These are phyloP conservation scores for Epinephelus moara DNA, from an alignment of 2,113 vertebrate genomes.

Conservation along the genomic window DNA sequence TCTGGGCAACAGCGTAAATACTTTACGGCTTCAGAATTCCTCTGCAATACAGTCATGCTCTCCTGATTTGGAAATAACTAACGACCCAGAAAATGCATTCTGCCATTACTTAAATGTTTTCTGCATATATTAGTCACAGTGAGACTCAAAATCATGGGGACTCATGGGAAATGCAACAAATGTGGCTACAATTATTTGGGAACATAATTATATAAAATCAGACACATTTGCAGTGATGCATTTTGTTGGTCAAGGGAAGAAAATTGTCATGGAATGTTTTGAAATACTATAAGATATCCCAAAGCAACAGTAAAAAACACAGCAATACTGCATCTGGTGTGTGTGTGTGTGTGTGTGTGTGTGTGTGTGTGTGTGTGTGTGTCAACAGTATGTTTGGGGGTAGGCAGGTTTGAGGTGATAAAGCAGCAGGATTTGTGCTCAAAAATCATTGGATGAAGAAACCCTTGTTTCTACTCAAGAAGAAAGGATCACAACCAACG, in stretches of 20 bases:
- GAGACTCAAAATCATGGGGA: not conserved
- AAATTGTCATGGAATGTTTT: slow-evolving; percentile 46
- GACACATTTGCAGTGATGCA: slow-evolving; percentile 6
- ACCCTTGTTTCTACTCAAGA: slow-evolving; percentile 29
- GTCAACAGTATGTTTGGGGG: not conserved
- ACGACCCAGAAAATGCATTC: slow-evolving; percentile 22
- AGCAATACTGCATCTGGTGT: slow-evolving; percentile 27
- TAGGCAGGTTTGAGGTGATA: slow-evolving; percentile 28
- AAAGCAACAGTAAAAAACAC: slow-evolving; percentile 15
- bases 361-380: not conserved
- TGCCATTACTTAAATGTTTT: slow-evolving; percentile 25
- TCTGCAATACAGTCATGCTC: not conserved
- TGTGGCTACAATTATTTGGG: slow-evolving; percentile 10
- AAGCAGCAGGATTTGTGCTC: slow-evolving; percentile 67
- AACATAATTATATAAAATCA: slow-evolving; percentile 18
- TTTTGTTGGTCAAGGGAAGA: slow-evolving; percentile 9
- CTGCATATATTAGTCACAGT: slow-evolving; percentile 27
- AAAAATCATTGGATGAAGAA: slow-evolving; percentile 20
- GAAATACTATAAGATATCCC: slow-evolving; percentile 16
- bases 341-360: slow-evolving; percentile 17
- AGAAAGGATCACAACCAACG: slow-evolving; percentile 22
- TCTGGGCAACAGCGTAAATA: slow-evolving; percentile 23
- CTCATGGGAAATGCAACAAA: not conserved
- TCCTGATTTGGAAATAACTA: slow-evolving; percentile 2
- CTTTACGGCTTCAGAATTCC: slow-evolving; percentile 31